Conservation (phyloP, 2,113 vertebrate species). For the rabbit (Oryctolagus cuniculus) region mOryCun1.1 NC_091433.1:163808501-163809000, state of each 20-base stretch:
- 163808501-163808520: constrained; percentile 13
- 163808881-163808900: neutral
- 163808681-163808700: neutral
- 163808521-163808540: neutral
- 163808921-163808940: too few species aligned
- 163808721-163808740: constrained; percentile 31
- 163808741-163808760: constrained; percentile 28
- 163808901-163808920: too few species aligned
- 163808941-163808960: too few species aligned
- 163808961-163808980: too few species aligned
- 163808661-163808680: neutral
- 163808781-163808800: neutral
- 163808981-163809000: too few species aligned
- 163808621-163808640: constrained; percentile 28
- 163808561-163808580: neutral
- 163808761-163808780: constrained; percentile 46
- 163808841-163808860: neutral
- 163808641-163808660: constrained; percentile 37
- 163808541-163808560: neutral
- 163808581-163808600: constrained; percentile 41
- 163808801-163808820: neutral
- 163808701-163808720: neutral
- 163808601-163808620: constrained; percentile 27
- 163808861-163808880: neutral
- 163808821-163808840: neutral